These are phyloP conservation scores for Linepithema humile DNA, from an alignment of 1,140 invertebrate genomes.

Conservation along the genomic window DNA sequence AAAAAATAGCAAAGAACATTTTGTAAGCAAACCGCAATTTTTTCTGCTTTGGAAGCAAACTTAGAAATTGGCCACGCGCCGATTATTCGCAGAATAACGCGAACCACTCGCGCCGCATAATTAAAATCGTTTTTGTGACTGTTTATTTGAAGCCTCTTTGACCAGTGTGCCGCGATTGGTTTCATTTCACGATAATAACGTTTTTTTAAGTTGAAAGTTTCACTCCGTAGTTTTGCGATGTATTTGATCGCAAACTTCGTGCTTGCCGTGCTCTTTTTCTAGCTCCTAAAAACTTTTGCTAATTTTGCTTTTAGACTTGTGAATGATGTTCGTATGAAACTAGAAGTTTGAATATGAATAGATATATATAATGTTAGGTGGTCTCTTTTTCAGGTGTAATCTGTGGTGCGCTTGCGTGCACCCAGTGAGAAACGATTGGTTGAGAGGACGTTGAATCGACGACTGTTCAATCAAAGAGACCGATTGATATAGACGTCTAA, in stretches of 20 bases:
- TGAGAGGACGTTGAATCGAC: too few species aligned
- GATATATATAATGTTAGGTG: not conserved
- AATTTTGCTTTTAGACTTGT: not conserved
- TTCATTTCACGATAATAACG: not conserved
- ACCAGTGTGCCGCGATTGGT: not conserved
- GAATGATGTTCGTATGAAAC: not conserved
- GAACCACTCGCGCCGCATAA: constrained; percentile 20
- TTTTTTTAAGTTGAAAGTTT: not conserved
- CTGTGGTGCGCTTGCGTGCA: constrained; percentile 30
- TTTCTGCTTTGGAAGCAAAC: not conserved
- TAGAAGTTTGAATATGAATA: constrained; percentile 24
- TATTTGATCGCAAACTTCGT: not conserved
- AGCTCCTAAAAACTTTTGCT: not conserved
- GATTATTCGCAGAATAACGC: constrained; percentile 34
- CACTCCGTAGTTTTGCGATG: too few species aligned
- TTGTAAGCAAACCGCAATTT: not conserved
- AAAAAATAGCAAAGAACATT: constrained; percentile 20
- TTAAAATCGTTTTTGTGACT: not conserved
- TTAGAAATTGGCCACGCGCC: constrained; percentile 56
- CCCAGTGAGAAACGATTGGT: too few species aligned
- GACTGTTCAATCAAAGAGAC: too few species aligned
- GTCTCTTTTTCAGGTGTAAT: not conserved
- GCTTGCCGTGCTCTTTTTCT: not conserved
- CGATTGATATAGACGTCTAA: too few species aligned
- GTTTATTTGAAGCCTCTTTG: not conserved